Base-by-base conservation (phyloP, 2,797 vertebrate species). In the Ispidina picta region DNA sequence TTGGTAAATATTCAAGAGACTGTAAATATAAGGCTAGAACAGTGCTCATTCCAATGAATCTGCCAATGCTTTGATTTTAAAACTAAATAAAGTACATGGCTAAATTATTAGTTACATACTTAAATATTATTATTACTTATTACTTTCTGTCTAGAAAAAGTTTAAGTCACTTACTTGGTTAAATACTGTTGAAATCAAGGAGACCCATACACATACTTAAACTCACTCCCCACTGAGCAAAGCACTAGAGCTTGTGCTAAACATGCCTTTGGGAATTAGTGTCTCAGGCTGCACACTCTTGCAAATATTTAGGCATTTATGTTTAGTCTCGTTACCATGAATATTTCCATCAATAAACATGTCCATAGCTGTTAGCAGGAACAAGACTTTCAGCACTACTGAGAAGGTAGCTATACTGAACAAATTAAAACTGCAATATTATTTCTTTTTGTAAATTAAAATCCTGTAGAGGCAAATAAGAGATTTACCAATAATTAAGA, bases 161-260 rank as follows among this genome's bases (percentile, higher is more conserved):
- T n/a, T 77, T 54, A 88, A 74, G 68, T 82, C 74, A 73, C 37
- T 54, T 70, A 55, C 51, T 80, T 37, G 10, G 37, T 72, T 65
- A 80, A 90, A 89, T 20, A 35, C 46, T 43, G 44, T 13, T 86
- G n/a, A 88, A 95, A 86, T 73, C n/a, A 82, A 74, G 68, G 56
- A 56, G 41, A 86, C 25, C 5, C 41, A 66, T 2, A 60, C 33
- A 86, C 35, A 58, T 23, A 83, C 56, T 78, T 79, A 70, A 92
- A 84, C 52, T 70, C 37, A 12, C 41, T 86, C 64, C 90, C 80
- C 49, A 79, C 41, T 8, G 64, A 76, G 70, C 19, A 78, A 81
- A 86, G 64, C 83, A 86, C 29, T 64, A 70, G 77, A 91, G 68
- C 56, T 55, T 37, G 64, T 73, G 80, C 77, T 84, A 68, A 91